Conservation (phyloP, 2,888 invertebrate species). For the Mesorhabditis spiculigera region DNA sequence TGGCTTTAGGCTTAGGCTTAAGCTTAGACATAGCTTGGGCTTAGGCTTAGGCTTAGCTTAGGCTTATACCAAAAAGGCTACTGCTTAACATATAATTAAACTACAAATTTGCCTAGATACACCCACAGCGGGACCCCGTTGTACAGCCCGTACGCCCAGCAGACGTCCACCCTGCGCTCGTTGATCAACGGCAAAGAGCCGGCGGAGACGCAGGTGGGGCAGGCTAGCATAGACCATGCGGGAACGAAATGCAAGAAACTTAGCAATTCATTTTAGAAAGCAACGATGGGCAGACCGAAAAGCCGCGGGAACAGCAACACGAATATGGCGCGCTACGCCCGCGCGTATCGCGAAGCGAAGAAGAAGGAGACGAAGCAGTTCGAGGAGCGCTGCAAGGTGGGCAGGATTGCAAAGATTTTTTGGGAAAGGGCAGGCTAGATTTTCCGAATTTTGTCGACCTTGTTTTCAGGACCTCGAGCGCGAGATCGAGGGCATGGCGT, state of each 20-base stretch:
- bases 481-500: slow-evolving; percentile 1
- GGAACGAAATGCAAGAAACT: neutral
- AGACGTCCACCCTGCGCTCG: too few relatives aligned
- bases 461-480: neutral
- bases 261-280: neutral
- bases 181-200: too few relatives aligned
- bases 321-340: slow-evolving; percentile 3
- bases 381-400: slow-evolving; percentile 2
- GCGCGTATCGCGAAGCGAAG: neutral
- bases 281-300: neutral
- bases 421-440: neutral
- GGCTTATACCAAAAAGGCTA: too few relatives aligned
- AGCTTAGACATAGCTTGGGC: too few relatives aligned
- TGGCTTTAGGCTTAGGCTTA: too few relatives aligned
- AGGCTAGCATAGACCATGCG: neutral
- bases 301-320: neutral
- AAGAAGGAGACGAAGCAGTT: slow-evolving; percentile 2
- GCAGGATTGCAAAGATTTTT: neutral
- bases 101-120: too few relatives aligned
- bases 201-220: neutral
- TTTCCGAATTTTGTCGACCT: neutral
- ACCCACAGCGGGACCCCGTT: too few relatives aligned
- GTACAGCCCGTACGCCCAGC: too few relatives aligned
- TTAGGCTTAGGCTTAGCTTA: too few relatives aligned
- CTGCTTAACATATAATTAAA: too few relatives aligned